These are phyloP conservation scores for Caenorhabditis latens DNA, from an alignment of 1,140 invertebrate genomes.

Conservation along the genomic window DNA sequence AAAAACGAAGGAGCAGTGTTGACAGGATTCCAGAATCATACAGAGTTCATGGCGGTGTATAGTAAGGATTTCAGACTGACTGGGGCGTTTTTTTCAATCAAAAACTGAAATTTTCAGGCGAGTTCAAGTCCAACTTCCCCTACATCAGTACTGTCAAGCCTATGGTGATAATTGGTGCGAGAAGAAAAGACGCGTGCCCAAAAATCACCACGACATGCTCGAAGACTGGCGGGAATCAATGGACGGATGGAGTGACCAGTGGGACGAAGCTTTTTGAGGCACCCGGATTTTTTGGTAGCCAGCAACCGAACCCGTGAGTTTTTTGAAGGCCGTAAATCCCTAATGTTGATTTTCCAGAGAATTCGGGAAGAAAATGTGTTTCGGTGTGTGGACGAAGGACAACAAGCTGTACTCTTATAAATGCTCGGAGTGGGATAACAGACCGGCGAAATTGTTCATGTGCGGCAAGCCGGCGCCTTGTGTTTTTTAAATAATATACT, in stretches of 20 bases:
- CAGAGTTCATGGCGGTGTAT: not conserved
- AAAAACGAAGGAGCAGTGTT: constrained; percentile 7
- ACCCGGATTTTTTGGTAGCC: not conserved
- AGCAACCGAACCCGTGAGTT: constrained; percentile 7
- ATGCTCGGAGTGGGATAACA: not conserved
- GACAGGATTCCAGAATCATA: constrained; percentile 34
- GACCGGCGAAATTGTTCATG: constrained; percentile 21
- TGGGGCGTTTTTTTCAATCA: too few species aligned
- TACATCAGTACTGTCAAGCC: not conserved
- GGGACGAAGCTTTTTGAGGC: not conserved
- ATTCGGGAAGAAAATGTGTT: constrained; percentile 13
- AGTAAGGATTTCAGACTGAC: not conserved
- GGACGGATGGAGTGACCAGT: constrained; percentile 10
- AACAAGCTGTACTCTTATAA: constrained; percentile 23
- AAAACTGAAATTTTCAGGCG: too few species aligned
- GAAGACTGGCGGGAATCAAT: not conserved
- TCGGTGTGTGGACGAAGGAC: not conserved
- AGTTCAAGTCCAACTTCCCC: not conserved
- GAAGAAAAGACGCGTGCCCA: not conserved
- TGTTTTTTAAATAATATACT: not conserved
- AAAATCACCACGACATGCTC: not conserved
- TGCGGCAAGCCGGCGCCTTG: constrained; percentile 22
- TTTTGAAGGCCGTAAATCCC: not conserved
- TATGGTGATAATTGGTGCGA: constrained; percentile 2
- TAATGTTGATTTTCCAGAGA: not conserved